A percentile compares a stretch with the other conserved stretches of the same genome.
phyloP scores from a whole-genome alignment of 2,888 invertebrate species.

The Morinoia aosen region DNA sequence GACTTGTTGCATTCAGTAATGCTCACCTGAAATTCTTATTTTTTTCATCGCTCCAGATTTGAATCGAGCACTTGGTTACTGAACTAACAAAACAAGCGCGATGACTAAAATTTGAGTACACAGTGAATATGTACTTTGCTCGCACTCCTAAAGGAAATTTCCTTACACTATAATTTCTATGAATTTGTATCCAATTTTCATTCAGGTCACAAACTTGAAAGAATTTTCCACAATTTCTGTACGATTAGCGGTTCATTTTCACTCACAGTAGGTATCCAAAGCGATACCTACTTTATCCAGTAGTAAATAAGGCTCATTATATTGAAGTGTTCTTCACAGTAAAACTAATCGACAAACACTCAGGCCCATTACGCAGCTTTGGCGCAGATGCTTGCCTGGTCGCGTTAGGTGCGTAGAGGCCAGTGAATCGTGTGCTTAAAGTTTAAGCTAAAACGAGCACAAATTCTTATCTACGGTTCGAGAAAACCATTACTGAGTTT shows the following conservation, averaged over 20 bases:
- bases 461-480: not conserved
- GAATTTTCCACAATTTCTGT: too few relatives aligned
- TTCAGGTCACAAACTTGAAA: too few relatives aligned
- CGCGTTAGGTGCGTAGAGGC: not conserved
- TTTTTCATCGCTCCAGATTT: too few relatives aligned
- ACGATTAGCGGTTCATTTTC: not conserved
- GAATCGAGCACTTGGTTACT: too few relatives aligned
- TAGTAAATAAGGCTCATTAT: not conserved
- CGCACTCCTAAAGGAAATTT: too few relatives aligned
- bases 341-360: not conserved
- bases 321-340: not conserved
- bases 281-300: not conserved
- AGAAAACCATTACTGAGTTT: not conserved
- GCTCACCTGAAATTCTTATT: too few relatives aligned
- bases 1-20: too few relatives aligned
- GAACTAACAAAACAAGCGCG: too few relatives aligned
- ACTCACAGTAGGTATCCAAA: not conserved
- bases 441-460: not conserved
- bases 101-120: too few relatives aligned
- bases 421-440: not conserved
- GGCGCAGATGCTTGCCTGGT: not conserved
- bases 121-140: too few relatives aligned
- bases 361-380: not conserved
- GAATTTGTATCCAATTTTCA: too few relatives aligned
- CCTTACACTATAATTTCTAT: too few relatives aligned